Conservation (phyloP, 1,140 invertebrate species). For the Penaeus japonicus region DNA sequence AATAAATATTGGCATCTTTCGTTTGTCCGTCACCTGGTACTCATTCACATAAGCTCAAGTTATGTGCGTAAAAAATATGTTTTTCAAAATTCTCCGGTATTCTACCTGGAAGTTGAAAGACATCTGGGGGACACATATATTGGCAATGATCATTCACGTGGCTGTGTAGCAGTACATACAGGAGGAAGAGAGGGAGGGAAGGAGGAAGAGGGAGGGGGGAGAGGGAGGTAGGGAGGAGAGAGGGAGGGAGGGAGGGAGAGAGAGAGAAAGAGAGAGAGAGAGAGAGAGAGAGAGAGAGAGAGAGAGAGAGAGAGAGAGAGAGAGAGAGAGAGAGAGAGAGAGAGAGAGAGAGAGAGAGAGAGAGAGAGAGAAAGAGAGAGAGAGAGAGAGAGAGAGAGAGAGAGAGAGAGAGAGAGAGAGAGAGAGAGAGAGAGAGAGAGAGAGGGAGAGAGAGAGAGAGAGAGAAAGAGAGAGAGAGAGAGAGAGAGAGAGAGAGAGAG, state of each 20-base stretch:
- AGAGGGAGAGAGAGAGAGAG: neutral
- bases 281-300: neutral
- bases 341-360: neutral
- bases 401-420: neutral
- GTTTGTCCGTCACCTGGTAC: too few relatives aligned
- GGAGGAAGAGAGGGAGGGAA: neutral
- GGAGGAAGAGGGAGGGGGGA: neutral
- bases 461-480: neutral
- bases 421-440: neutral
- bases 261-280: rapidly evolving
- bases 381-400: neutral
- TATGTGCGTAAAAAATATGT: too few relatives aligned
- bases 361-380: neutral
- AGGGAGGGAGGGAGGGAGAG: neutral
- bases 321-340: neutral
- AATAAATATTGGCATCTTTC: too few relatives aligned
- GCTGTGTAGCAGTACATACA: too few relatives aligned
- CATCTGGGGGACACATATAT: too few relatives aligned
- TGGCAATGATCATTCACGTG: too few relatives aligned
- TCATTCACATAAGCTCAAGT: too few relatives aligned
- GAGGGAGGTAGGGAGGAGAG: neutral
- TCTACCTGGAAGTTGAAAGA: too few relatives aligned
- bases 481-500: too few relatives aligned
- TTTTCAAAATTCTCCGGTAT: too few relatives aligned
- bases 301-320: too few relatives aligned